phyloP scores from a whole-genome alignment of 2,888 invertebrate species.

The Sarcophaga caerulescens region DNA sequence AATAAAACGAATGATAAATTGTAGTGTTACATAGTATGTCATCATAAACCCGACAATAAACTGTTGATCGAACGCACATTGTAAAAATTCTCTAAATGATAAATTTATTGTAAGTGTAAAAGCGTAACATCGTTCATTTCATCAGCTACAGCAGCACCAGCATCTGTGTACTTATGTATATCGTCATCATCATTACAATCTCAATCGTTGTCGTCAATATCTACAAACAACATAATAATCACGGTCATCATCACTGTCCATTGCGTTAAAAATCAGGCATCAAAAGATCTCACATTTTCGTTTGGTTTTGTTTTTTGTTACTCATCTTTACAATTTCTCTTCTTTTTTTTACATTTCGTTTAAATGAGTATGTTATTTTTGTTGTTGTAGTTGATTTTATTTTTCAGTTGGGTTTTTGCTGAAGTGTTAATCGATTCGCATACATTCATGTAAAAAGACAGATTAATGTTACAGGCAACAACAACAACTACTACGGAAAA shows the following conservation, averaged over 20 bases:
- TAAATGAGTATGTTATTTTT: slow-evolving; percentile 11
- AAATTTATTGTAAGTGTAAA: slow-evolving; percentile 16
- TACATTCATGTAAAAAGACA: slow-evolving; percentile 64
- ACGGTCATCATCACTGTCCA: slow-evolving; percentile 45
- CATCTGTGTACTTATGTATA: background rate
- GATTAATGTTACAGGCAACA: slow-evolving; percentile 71
- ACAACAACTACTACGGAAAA: slow-evolving; percentile 31
- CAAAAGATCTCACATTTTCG: slow-evolving; percentile 52
- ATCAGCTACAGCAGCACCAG: slow-evolving; percentile 40
- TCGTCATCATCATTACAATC: slow-evolving; percentile 8
- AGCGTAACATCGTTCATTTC: slow-evolving; percentile 62
- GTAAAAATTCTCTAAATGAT: background rate
- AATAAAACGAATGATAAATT: background rate
- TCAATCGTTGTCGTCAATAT: slow-evolving; percentile 33
- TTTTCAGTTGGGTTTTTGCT: slow-evolving; percentile 45
- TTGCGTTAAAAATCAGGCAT: slow-evolving; percentile 62
- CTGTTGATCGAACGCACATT: background rate
- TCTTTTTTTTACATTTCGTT: slow-evolving; percentile 6
- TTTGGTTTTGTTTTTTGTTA: slow-evolving; percentile 16
- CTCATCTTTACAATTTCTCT: slow-evolving; percentile 6
- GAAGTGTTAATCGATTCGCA: slow-evolving; percentile 70
- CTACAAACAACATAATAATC: slow-evolving; percentile 25
- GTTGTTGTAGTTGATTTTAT: slow-evolving; percentile 31
- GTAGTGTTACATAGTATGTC: background rate
- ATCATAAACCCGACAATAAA: background rate